Evolutionary conservation across 2,113 vertebrate species (phyloP), one percentile per base, ranked within the genome.

Genomic region (Platichthys flesus): DNA sequence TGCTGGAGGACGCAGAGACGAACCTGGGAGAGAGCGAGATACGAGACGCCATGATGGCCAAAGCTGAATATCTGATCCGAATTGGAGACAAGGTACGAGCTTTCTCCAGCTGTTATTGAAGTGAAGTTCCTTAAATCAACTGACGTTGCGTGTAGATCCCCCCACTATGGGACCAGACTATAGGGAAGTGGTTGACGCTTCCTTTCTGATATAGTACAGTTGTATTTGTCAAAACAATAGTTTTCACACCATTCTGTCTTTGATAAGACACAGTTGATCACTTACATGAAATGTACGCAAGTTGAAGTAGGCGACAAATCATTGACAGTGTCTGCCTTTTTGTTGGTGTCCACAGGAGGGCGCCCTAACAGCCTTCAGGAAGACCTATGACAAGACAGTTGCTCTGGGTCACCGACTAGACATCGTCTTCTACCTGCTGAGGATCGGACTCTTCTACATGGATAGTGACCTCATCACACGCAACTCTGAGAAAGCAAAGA

Each of bases 401-500:
- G 98, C 98, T 1, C 92, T 99, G 52, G 97, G 98, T 20, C 98
- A 99, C 86, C 95, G 98, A 0, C 93, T 99, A 85, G 98, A 99
- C 72, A 99, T 99, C 0, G 97, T 99, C n/a, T 99, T 99, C 90
- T 99, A 98, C 52, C 94, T 99, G 57, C 93, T 99, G 5, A 95
- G 98, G 90, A 98, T 99, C 42, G 97, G 98, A 15, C 93, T 99
- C 73, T 99, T 99, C 89, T 99, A 99, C 18, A 99, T 99, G 97
- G 98, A 99, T 71, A 99, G 96, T 0, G 97, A 99, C 91, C 98
- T 99, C 87, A 99, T 99, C 93, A 99, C 97, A 28, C 94, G 97
- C 55, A 99, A 99, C 93, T 98, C 97, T 0, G 98, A 99, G 81
- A 99, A 99, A 87, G 98, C 98, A 52, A 98, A 98, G 89, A 99